phyloP scores from a whole-genome alignment of 2,113 vertebrate genomes.

The Nycticorax nycticorax region DNA sequence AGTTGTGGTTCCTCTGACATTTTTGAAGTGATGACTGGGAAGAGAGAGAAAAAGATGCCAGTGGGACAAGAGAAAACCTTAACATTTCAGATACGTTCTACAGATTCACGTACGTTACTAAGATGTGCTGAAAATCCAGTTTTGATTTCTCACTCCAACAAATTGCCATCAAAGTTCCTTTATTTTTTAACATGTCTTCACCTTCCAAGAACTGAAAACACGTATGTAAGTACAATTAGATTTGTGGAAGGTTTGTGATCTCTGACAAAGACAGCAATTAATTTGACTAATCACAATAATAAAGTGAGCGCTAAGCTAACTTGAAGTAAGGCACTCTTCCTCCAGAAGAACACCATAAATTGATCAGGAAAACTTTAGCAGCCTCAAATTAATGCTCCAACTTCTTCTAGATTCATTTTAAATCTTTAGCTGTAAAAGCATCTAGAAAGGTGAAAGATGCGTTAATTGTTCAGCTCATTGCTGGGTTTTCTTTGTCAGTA shows the following conservation, averaged over 20 bases:
- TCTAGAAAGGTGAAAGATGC: background rate
- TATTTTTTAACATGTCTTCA: background rate
- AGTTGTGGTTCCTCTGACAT: background rate
- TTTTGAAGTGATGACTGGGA: background rate
- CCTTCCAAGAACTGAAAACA: background rate
- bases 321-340: background rate
- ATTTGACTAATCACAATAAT: background rate
- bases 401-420: background rate
- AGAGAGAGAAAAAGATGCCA: background rate
- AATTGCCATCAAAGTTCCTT: background rate
- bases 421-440: background rate
- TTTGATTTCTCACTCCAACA: background rate
- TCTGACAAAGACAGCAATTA: background rate
- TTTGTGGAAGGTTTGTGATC: background rate
- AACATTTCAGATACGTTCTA: background rate
- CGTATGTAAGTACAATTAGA: background rate
- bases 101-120: rapidly evolving
- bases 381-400: background rate
- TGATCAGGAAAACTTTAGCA: background rate
- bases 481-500: background rate
- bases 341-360: background rate
- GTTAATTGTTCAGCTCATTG: background rate
- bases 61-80: background rate
- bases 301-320: background rate
- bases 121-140: background rate